phyloP scores from a whole-genome alignment of 2,888 invertebrate species.

The Sycophila texana region DNA sequence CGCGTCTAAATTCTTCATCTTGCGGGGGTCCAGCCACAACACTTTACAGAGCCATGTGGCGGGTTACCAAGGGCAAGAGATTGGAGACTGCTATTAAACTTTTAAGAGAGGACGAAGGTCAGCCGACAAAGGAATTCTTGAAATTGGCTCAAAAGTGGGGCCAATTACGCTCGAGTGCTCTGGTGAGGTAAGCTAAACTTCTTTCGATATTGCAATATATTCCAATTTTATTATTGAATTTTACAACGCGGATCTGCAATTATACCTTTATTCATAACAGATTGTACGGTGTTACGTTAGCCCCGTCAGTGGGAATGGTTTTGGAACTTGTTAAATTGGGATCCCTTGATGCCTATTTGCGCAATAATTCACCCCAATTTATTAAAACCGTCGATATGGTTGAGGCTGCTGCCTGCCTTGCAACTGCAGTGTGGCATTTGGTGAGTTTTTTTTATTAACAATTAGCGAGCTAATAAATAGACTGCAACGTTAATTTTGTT shows the following conservation, averaged over 20 bases:
- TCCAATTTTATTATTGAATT: background rate
- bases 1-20: constrained; percentile 50
- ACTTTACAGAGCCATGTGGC: constrained; percentile 85
- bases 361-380: constrained; percentile 72
- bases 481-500: background rate
- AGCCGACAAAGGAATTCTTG: constrained; percentile 82
- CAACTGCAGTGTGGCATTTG: constrained; percentile 91
- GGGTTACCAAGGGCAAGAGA: constrained; percentile 85
- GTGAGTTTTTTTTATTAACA: constrained; percentile 75
- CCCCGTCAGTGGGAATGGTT: constrained; percentile 87
- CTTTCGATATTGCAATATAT: background rate
- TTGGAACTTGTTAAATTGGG: constrained; percentile 88
- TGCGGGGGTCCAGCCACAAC: constrained; percentile 62
- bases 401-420: constrained; percentile 88
- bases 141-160: constrained; percentile 88
- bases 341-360: constrained; percentile 85
- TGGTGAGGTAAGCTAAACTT: constrained; percentile 78
- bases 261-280: constrained; percentile 65
- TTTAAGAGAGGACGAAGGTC: constrained; percentile 80
- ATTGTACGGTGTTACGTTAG: constrained; percentile 86
- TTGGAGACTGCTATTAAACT: constrained; percentile 88
- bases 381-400: constrained; percentile 85
- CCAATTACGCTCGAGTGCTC: constrained; percentile 84
- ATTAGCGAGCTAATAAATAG: constrained; percentile 1
- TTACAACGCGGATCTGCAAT: background rate